These are phyloP conservation scores for Neodiprion fabricii DNA, from an alignment of 1,140 invertebrate species.

Conservation along the genomic window DNA sequence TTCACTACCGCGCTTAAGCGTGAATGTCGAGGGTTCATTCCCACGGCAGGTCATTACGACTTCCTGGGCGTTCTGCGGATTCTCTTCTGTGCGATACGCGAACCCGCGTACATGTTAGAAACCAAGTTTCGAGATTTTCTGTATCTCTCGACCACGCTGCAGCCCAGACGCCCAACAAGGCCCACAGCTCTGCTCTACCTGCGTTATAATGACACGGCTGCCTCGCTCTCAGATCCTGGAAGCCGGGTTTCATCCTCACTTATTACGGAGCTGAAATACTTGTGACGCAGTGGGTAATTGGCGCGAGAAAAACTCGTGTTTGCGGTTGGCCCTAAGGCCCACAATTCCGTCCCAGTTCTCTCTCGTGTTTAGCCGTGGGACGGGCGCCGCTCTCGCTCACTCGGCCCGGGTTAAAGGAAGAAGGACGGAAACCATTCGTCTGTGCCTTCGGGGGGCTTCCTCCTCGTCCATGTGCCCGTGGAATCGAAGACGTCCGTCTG, in stretches of 20 bases:
- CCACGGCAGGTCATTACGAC: slow-evolving; percentile 3
- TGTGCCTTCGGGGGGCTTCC: slow-evolving; percentile 3
- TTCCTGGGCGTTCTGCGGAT: background rate
- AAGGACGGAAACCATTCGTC: slow-evolving; percentile 1
- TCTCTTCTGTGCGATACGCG: background rate
- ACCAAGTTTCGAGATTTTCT: too few relatives aligned
- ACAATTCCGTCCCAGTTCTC: background rate
- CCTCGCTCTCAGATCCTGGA: too few relatives aligned
- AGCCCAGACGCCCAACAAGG: background rate
- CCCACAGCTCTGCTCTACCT: background rate
- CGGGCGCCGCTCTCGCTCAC: background rate
- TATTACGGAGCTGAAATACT: too few relatives aligned
- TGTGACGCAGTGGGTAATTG: background rate
- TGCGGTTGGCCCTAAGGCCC: background rate
- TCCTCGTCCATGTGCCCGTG: background rate
- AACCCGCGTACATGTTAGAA: too few relatives aligned
- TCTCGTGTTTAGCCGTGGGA: too few relatives aligned
- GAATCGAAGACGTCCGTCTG: background rate
- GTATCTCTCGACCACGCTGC: too few relatives aligned
- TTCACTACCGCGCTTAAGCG: too few relatives aligned
- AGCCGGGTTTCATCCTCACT: too few relatives aligned
- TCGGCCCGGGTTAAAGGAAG: background rate
- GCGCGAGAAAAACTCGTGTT: background rate
- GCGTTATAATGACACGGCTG: too few relatives aligned
- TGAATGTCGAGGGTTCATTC: background rate